A percentile compares a stretch with the other conserved stretches of the same genome.
Conservation (phyloP, 2,113 vertebrate genomes). For the Phyllostomus hastatus region DNA sequence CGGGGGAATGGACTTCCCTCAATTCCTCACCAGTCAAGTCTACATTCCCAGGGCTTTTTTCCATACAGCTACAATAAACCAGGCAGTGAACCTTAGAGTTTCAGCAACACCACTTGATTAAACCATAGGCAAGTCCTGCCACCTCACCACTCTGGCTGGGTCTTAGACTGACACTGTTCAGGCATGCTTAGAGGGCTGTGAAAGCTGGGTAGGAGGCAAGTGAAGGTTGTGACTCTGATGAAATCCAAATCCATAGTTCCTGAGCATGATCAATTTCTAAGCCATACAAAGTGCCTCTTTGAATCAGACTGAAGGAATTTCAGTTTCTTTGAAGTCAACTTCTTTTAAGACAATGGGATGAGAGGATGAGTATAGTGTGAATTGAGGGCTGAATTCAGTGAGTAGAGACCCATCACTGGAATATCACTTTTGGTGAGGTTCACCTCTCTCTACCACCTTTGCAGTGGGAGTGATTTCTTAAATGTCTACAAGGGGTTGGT, state of each 20-base stretch:
- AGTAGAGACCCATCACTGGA: background rate
- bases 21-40: background rate
- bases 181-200: background rate
- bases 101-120: background rate
- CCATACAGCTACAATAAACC: background rate
- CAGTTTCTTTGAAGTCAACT: background rate
- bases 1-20: background rate
- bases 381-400: background rate
- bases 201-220: background rate
- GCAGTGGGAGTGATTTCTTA: background rate
- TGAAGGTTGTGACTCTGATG: background rate
- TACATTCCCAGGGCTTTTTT: background rate
- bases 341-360: background rate
- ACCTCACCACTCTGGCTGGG: background rate
- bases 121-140: background rate
- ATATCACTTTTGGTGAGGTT: background rate
- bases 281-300: background rate
- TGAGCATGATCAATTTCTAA: background rate
- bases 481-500: background rate
- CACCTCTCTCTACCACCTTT: background rate
- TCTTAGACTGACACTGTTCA: background rate
- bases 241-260: slow-evolving; percentile 6
- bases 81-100: background rate
- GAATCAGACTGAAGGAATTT: background rate
- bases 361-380: background rate